Conservation (phyloP, 2,113 vertebrate species). For the Cynoglossus semilaevis region DNA sequence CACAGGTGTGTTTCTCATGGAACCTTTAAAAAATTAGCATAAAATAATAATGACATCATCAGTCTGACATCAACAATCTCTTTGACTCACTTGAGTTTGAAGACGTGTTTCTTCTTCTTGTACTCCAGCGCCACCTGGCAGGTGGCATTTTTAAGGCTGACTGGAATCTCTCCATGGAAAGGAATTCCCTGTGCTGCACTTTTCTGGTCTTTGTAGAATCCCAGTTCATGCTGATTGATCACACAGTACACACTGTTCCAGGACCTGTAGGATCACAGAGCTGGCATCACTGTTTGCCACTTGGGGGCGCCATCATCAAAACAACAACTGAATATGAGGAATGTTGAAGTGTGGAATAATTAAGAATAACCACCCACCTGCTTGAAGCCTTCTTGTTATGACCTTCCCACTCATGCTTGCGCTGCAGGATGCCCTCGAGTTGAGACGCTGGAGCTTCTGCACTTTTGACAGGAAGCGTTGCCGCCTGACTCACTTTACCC, state of each 20-base stretch:
- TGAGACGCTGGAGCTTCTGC: conserved; percentile 82
- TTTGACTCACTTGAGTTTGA: conserved; percentile 89
- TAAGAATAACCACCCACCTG: conserved; percentile 76
- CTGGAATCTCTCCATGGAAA: conserved; percentile 94
- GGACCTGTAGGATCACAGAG: conserved; percentile 76
- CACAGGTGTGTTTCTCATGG: too few relatives aligned
- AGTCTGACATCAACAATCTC: too few relatives aligned
- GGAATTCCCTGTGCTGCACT: conserved; percentile 90
- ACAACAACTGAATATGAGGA: not conserved
- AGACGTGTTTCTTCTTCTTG: conserved; percentile 99
- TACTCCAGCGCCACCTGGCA: conserved; percentile 94
- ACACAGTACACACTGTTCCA: conserved; percentile 99
- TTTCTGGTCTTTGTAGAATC: conserved; percentile 97
- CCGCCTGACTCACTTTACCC: conserved; percentile 83
- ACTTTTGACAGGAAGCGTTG: conserved; percentile 89
- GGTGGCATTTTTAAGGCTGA: conserved; percentile 89
- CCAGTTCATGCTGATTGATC: conserved; percentile 96
- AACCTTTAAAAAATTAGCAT: too few relatives aligned
- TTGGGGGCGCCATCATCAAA: not conserved
- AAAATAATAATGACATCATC: too few relatives aligned
- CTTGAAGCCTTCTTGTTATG: conserved; percentile 98
- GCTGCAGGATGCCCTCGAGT: conserved; percentile 91
- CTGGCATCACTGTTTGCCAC: too few relatives aligned
- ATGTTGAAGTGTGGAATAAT: not conserved
- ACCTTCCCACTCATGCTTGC: conserved; percentile 97